Conservation (phyloP, 53 echinoderm and acorn worm genomes). For the Antedon mediterranea region DNA sequence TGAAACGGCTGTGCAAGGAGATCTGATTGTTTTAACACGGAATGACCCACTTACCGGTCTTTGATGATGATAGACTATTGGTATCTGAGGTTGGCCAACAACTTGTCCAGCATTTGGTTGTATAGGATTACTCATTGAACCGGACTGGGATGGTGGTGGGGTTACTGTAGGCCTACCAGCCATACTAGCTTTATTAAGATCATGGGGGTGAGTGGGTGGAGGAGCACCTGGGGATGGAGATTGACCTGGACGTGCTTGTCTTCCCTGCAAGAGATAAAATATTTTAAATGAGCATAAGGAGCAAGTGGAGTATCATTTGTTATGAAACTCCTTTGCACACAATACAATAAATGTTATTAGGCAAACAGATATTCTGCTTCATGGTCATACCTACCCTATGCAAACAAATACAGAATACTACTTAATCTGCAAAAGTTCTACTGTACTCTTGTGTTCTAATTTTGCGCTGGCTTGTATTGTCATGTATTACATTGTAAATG, state of each 20-base stretch:
- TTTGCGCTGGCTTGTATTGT: no score
- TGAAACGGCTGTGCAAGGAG: no score
- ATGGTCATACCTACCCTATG: no score
- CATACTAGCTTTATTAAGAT: not conserved
- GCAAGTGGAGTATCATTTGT: no score
- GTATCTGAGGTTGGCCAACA: not conserved
- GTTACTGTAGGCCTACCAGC: not conserved
- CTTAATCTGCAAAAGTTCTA: no score
- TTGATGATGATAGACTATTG: not conserved
- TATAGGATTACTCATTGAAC: not conserved
- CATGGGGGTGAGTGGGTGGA: not conserved
- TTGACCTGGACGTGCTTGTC: not conserved
- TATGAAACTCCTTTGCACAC: no score
- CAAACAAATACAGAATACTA: no score
- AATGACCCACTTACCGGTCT: not conserved
- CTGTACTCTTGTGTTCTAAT: no score
- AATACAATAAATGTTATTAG: no score
- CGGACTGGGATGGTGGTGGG: not conserved
- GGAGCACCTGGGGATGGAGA: not conserved
- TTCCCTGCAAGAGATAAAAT: constrained; percentile 1
- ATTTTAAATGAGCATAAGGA: not conserved
- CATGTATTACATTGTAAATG: no score
- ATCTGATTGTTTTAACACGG: no score
- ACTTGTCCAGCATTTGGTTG: not conserved
- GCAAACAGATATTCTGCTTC: no score